A percentile compares a stretch with the other conserved stretches of the same genome.
phyloP scores from a whole-genome alignment of 2,888 invertebrate genomes.

The Melanargia galathea region DNA sequence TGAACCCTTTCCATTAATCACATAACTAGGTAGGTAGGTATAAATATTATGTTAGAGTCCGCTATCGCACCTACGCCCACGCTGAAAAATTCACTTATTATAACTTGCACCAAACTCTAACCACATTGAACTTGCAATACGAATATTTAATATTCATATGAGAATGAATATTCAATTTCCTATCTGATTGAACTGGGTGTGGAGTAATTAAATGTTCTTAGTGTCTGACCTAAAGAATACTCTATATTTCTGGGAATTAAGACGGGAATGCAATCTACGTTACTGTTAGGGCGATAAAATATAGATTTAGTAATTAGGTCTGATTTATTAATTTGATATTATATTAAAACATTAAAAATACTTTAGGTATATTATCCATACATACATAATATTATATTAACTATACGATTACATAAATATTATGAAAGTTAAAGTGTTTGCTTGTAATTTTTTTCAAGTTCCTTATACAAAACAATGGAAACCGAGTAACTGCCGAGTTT shows the following conservation, averaged over 20 bases:
- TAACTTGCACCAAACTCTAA: conserved; percentile 38
- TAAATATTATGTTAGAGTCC: too few relatives aligned
- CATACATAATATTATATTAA: too few relatives aligned
- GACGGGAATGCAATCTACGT: background rate
- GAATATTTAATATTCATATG: conserved; percentile 57
- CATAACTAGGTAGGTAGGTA: too few relatives aligned
- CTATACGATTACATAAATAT: too few relatives aligned
- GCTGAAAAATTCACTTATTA: background rate
- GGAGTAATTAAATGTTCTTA: conserved; percentile 43
- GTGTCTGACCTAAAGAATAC: conserved; percentile 6
- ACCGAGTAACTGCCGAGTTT: too few relatives aligned
- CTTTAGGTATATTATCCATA: too few relatives aligned
- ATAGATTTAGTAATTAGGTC: background rate
- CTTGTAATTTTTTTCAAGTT: too few relatives aligned
- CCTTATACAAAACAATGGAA: too few relatives aligned
- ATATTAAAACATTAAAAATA: too few relatives aligned
- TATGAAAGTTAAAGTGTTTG: too few relatives aligned
- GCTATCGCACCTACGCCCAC: too few relatives aligned
- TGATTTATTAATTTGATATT: background rate
- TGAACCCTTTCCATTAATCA: too few relatives aligned
- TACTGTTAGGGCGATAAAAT: background rate
- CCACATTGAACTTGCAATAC: conserved; percentile 48
- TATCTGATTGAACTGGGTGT: conserved; percentile 39
- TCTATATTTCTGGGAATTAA: background rate
- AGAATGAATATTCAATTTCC: conserved; percentile 51